Conservation (phyloP, 2,113 vertebrate species). For the Hystrix cristata region DNA sequence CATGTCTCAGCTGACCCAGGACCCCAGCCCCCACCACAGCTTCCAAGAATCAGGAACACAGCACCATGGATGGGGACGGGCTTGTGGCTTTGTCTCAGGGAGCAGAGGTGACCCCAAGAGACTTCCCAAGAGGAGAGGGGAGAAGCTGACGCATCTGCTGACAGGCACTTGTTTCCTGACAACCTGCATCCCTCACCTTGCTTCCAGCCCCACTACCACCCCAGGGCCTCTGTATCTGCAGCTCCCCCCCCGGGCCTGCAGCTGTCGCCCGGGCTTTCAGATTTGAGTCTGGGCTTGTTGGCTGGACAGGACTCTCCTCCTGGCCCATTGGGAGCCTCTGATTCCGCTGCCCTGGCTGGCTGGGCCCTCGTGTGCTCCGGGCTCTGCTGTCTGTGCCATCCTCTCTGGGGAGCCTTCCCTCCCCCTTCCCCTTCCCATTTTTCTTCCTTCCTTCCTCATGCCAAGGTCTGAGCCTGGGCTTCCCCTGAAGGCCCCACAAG, state of each 20-base stretch:
- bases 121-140: not conserved
- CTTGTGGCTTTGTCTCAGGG: not conserved
- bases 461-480: not conserved
- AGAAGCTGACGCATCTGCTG: not conserved
- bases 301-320: not conserved
- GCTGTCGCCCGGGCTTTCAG: not conserved
- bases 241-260: not conserved
- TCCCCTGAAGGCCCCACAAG: not conserved
- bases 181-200: fast-evolving
- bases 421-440: not conserved
- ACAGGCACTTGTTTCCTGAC: not conserved
- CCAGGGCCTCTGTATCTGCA: not conserved
- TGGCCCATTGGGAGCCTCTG: slow-evolving; percentile 17
- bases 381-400: not conserved
- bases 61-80: not conserved
- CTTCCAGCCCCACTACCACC: too few relatives aligned
- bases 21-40: not conserved
- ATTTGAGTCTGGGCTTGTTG: slow-evolving; percentile 57
- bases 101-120: not conserved
- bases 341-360: not conserved
- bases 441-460: not conserved
- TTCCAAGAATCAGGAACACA: not conserved
- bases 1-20: not conserved
- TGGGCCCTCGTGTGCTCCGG: not conserved
- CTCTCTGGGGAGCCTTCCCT: not conserved